Percentiles rank a stretch among this genome's conserved stretches.
phyloP scores from a whole-genome alignment of 1,140 invertebrate genomes.

The Solenopsis fugax region DNA sequence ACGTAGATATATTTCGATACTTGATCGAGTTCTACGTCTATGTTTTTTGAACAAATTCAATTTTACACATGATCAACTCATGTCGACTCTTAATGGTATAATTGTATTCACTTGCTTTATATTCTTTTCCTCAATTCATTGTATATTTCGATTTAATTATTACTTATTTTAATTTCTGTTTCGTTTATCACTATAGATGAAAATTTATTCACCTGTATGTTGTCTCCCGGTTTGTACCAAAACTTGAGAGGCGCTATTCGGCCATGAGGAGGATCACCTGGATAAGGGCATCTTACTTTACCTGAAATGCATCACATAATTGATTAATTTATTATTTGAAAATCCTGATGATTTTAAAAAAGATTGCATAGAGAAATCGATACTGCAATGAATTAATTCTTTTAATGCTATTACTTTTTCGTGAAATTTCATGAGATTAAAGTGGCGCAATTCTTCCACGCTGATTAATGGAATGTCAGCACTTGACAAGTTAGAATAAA shows the following conservation, averaged over 20 bases:
- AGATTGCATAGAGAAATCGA: not conserved
- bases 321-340: constrained; percentile 14
- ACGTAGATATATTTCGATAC: no score
- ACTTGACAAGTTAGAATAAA: not conserved
- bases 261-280: constrained; percentile 91
- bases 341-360: constrained; percentile 45
- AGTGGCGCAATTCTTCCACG: not conserved
- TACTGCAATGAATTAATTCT: not conserved
- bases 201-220: constrained; percentile 86
- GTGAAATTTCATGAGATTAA: not conserved
- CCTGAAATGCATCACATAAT: constrained; percentile 85
- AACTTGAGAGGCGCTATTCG: constrained; percentile 91
- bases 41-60: no score
- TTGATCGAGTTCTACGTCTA: no score
- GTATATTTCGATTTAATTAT: constrained; percentile 3
- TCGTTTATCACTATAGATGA: not conserved
- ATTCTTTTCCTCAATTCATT: not conserved
- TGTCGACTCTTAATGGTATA: no score
- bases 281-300: constrained; percentile 91
- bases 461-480: not conserved
- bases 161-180: not conserved
- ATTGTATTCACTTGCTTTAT: no score
- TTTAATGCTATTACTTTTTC: not conserved
- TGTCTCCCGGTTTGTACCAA: constrained; percentile 92
- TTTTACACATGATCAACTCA: no score